These are phyloP conservation scores for Plecturocebus donacophilus DNA, from an alignment of 2,113 vertebrate species.

Conservation along the genomic window DNA sequence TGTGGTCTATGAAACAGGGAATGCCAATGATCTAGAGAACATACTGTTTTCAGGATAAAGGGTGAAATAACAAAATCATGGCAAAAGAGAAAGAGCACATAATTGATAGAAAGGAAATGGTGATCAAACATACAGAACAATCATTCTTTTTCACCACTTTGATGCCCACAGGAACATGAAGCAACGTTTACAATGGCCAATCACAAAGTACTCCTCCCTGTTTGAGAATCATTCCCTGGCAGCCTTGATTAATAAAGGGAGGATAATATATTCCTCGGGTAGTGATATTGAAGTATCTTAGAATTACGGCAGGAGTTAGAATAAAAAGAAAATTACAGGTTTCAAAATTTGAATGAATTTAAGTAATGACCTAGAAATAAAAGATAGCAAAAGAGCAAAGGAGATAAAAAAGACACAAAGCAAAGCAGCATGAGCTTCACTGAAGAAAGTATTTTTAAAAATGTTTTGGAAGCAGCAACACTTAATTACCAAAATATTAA, in stretches of 20 bases:
- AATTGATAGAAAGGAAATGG: neutral
- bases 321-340: neutral
- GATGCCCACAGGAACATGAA: neutral
- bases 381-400: neutral
- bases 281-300: neutral
- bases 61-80: neutral
- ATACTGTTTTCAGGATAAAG: neutral
- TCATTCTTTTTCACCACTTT: neutral
- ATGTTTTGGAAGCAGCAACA: neutral
- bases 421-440: neutral
- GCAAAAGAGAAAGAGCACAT: neutral
- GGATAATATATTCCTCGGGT: neutral
- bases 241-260: neutral
- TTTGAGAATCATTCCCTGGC: neutral
- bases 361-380: neutral
- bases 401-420: neutral
- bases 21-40: neutral
- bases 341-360: neutral
- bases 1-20: neutral
- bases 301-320: neutral
- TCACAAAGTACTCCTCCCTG: neutral
- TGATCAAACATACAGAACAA: neutral
- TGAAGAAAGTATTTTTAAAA: neutral
- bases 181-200: fast-evolving
- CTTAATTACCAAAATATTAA: neutral